Evolutionary conservation across 2,797 vertebrate genomes (phyloP).

Genomic region (Amazona ochrocephala): DNA sequence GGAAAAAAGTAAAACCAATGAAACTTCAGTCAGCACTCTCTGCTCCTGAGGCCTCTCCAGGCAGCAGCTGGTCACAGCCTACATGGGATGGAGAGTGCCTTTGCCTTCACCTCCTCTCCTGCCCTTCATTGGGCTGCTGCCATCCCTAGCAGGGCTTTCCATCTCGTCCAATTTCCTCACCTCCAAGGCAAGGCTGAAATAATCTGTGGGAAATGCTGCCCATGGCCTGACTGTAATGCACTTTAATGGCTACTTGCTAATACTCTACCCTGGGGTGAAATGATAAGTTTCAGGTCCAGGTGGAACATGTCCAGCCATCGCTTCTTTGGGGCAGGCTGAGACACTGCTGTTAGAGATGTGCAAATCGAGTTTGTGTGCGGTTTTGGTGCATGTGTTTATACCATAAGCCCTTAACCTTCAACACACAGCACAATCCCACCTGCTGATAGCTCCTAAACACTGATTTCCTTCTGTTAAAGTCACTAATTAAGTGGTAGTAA

Average conservation of each 20-base stretch:
- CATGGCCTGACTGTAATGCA: not conserved
- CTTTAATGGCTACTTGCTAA: slow-evolving; percentile 42
- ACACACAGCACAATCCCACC: not conserved
- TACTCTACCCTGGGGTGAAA: slow-evolving; percentile 54
- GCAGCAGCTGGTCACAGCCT: not conserved
- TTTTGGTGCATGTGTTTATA: slow-evolving; percentile 11
- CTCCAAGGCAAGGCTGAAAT: not conserved
- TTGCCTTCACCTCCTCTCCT: not conserved
- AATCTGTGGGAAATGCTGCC: slow-evolving; percentile 52
- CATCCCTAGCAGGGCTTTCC: not conserved
- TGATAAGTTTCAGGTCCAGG: slow-evolving; percentile 9
- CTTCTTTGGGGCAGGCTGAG: not conserved
- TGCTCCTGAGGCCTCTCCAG: not conserved
- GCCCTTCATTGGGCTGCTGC: not conserved
- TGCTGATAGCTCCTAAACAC: not conserved
- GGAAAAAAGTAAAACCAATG: not conserved
- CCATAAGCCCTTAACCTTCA: slow-evolving; percentile 37
- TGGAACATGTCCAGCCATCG: not conserved
- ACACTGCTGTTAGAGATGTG: not conserved
- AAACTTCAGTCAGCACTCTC: not conserved
- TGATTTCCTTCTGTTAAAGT: not conserved
- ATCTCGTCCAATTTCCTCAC: not conserved
- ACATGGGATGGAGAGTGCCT: not conserved
- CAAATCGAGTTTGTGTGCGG: slow-evolving; percentile 44
- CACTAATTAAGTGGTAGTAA: not conserved